A percentile compares a stretch with the other conserved stretches of the same genome.
Conservation (phyloP, 2,888 invertebrate species). For the Octonoba sinensis region DNA sequence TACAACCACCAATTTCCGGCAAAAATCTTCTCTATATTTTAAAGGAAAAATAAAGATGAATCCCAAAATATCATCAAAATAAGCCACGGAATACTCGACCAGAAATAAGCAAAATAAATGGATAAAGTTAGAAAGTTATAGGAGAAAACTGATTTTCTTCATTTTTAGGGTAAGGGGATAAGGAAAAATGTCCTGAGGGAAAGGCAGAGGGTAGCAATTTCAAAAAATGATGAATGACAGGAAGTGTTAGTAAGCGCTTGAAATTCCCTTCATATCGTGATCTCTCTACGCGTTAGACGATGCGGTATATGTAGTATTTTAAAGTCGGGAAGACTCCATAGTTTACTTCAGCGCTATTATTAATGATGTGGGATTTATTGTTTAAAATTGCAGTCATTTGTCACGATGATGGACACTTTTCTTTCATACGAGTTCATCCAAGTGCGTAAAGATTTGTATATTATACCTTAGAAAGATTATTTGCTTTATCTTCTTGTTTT, state of each 20-base stretch:
- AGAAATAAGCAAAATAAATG: slow-evolving; percentile 60
- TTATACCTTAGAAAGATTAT: no score
- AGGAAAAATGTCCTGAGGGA: slow-evolving; percentile 34
- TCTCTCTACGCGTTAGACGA: slow-evolving; percentile 20
- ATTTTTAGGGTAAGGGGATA: slow-evolving; percentile 46
- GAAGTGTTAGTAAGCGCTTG: slow-evolving; percentile 30
- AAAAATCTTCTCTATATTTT: slow-evolving; percentile 1
- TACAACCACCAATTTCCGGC: slow-evolving; percentile 30
- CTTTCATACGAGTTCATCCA: not conserved
- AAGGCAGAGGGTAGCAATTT: slow-evolving; percentile 46
- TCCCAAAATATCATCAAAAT: not conserved
- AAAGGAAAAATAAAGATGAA: slow-evolving; percentile 11
- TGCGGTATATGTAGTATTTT: slow-evolving; percentile 16
- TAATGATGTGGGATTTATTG: slow-evolving; percentile 57
- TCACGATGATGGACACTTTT: slow-evolving; percentile 28
- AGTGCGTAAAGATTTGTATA: slow-evolving; percentile 27
- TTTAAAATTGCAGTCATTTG: slow-evolving; percentile 56
- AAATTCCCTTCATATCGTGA: slow-evolving; percentile 36
- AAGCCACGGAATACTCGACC: slow-evolving; percentile 28
- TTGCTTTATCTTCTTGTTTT: no score
- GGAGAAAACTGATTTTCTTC: slow-evolving; percentile 43
- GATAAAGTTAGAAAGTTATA: slow-evolving; percentile 53
- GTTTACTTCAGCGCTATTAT: slow-evolving; percentile 35
- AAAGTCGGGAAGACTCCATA: slow-evolving; percentile 19
- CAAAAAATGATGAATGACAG: slow-evolving; percentile 55